Evolutionary conservation across 2,797 vertebrate genomes (phyloP).

Genomic region (Clarias fuscus): DNA sequence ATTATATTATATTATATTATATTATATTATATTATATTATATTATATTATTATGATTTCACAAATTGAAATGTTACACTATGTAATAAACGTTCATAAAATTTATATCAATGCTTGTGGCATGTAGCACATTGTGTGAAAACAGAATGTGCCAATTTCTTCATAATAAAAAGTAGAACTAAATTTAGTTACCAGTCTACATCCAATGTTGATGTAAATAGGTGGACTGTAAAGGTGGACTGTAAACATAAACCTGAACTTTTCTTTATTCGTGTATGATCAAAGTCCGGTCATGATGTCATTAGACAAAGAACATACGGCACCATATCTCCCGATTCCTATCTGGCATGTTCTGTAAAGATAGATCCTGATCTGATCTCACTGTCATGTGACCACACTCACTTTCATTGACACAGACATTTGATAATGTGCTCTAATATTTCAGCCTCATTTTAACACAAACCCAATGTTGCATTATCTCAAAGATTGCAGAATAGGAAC

Average conservation of each 20-base stretch:
- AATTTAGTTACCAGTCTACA: background rate
- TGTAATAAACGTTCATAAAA: background rate
- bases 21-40: no score
- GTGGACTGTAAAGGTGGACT: background rate
- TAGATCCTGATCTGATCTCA: slow-evolving; percentile 25
- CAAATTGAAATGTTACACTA: background rate
- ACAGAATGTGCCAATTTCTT: background rate
- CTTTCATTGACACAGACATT: background rate
- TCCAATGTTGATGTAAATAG: background rate
- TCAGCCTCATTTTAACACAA: background rate
- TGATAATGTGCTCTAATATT: slow-evolving; percentile 7
- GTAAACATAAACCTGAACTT: slow-evolving; percentile 11
- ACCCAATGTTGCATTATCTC: background rate
- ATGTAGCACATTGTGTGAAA: background rate
- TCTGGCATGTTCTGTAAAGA: slow-evolving; percentile 14
- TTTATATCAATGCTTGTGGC: background rate
- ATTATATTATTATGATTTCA: background rate
- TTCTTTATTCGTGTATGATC: background rate
- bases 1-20: no score
- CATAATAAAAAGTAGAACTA: background rate
- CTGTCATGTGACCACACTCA: slow-evolving; percentile 5
- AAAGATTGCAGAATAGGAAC: slow-evolving; percentile 13
- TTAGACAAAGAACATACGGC: background rate
- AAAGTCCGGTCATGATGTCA: slow-evolving; percentile 34
- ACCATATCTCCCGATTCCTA: slow-evolving; percentile 11